Evolutionary conservation across 1,140 invertebrate species (phyloP), one percentile per base, ranked within the genome.

Genomic region (Drosophila auraria): DNA sequence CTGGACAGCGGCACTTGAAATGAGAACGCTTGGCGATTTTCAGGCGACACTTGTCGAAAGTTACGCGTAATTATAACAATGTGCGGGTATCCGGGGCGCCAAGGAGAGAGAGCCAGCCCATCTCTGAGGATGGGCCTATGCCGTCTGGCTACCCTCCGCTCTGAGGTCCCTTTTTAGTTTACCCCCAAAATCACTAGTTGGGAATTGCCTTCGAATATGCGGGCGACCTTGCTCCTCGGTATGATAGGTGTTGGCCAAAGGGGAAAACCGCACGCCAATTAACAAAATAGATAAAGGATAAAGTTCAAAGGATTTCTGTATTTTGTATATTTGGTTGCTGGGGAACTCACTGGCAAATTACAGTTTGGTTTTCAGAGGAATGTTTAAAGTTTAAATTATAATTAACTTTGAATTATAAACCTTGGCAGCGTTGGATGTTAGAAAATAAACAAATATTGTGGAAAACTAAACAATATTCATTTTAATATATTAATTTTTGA

Each of bases 11-110:
- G 25, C 59, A 73, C 69, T 73, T 72, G 68, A 73, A 53, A 73
- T 73, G 56, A 61, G 71, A 73, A 61, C 68, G 71, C 50, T 61
- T 89, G 86, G 81, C 83, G 83, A 87, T 87, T 87, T 87, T 78
- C 59, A 64, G 78, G 71, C 84, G 82, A 87, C 84, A 87, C 84
- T 87, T 87, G 84, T 90, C 84, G 84, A 87, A 89, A 89, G 82
- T 89, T 89, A 66, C 86, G 86, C 84, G 86, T 89, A 89, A 90
- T 89, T 89, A 89, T 80, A 78, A 89, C 84, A 68, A 69, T 72
- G 78, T 72, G 77, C 58, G 68, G 77, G 77, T 42, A 42, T 51
- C 33, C 56, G 44, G 59, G 58, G 64, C 40, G 40, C 42, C 33
- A 17, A 14, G 36, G 30, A 36, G 14, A 33, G 17, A 33, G n/a